Evolutionary conservation across 2,888 invertebrate species (phyloP).

Genomic region (Drosophila rellima): DNA sequence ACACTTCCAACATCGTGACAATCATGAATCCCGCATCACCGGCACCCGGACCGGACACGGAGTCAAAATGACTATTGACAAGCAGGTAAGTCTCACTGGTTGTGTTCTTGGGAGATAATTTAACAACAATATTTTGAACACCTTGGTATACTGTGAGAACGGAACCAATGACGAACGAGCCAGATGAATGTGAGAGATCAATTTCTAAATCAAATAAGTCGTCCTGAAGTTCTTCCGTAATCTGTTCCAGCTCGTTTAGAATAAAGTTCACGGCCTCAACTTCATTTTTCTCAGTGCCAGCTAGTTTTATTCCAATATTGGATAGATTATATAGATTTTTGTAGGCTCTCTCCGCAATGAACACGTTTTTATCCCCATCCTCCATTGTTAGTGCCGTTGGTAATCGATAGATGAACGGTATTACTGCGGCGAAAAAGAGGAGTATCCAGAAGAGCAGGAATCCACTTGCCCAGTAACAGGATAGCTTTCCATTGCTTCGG

Average conservation of each 20-base stretch:
- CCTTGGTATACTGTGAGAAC: constrained; percentile 68
- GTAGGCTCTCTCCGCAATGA: constrained; percentile 89
- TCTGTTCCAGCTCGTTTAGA: constrained; percentile 53
- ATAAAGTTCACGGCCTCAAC: constrained; percentile 87
- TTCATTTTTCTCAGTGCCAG: constrained; percentile 91
- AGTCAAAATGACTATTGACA: constrained; percentile 95
- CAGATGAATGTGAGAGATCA: constrained; percentile 57
- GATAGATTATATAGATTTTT: constrained; percentile 49
- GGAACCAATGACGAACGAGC: neutral
- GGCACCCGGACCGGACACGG: constrained; percentile 89
- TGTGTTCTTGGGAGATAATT: constrained; percentile 69
- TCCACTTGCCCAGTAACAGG: constrained; percentile 71
- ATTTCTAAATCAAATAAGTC: constrained; percentile 78
- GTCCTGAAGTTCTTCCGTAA: constrained; percentile 56
- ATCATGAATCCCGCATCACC: constrained; percentile 87
- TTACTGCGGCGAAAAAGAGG: constrained; percentile 62
- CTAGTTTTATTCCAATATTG: constrained; percentile 68
- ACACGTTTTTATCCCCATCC: constrained; percentile 85
- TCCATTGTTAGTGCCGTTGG: constrained; percentile 57
- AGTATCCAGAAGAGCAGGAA: constrained; percentile 67
- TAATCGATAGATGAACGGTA: constrained; percentile 59
- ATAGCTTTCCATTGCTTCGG: constrained; percentile 40
- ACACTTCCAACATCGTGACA: constrained; percentile 88
- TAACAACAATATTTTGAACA: constrained; percentile 83
- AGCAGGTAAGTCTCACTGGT: constrained; percentile 85